Evolutionary conservation across 2,113 vertebrate genomes (phyloP), one percentile per base, ranked within the genome.

Genomic region (Phrynosoma platyrhinos): DNA sequence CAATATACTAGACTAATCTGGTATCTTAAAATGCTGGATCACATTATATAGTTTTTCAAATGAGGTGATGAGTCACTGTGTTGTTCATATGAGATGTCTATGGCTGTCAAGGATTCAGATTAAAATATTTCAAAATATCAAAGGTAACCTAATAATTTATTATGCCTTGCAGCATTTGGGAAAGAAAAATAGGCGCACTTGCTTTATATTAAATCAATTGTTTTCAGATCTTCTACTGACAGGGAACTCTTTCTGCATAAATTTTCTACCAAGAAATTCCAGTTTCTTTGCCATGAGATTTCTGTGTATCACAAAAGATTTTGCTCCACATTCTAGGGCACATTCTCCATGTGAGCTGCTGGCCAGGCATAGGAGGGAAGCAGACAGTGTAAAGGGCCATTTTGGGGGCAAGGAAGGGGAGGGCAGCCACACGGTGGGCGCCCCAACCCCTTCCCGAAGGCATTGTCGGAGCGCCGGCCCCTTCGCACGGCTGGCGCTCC

Each of bases 101-200:
- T 13, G n/a, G 4, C 68, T 58, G 25, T 80, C 68, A 40, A 55
- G 71, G 66, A 72, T 72, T 71, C 69, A 72, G 68, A 71, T 53
- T 7, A 72, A 87, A 87, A 87, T 55, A 62, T 16, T 87, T 52
- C 62, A 78, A 69, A 68, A 75, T 47, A 78, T 32, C 75, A 78
- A 86, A 78, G 40, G 40, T 78, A 78, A 78, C 32, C 18, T 40
- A 86, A 7, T 66, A 42, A 77, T 66, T 78, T 66, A 42, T n/a
- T 58, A 85, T 32, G 42, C 8, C 36, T 2, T 40, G 18, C 62
- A 40, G 36, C n/a, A 32, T 79, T 78, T 69, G 27, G 30, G 20
- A 30, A 36, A 82, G 20, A 36, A 42, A 68, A 68, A 79, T 23
- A n/a, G 66, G 40, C 68, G 20, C 6, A 47, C 42, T 66, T 77